These are phyloP conservation scores for Atlantisia rogersi DNA, from an alignment of 2,113 vertebrate species.

Conservation along the genomic window DNA sequence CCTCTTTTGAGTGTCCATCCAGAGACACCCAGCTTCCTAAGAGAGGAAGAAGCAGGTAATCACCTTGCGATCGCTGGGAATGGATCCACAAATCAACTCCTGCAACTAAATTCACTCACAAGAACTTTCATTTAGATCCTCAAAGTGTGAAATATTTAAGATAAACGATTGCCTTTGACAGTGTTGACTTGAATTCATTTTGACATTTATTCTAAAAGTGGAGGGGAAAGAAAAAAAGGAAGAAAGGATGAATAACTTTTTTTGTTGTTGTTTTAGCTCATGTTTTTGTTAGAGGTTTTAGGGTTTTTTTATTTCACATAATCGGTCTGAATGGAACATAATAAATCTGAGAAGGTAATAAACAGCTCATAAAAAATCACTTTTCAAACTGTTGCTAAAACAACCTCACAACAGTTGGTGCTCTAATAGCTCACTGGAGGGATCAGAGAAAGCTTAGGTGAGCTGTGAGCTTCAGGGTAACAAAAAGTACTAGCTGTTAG, in stretches of 20 bases:
- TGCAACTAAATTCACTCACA: background rate
- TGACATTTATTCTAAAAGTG: background rate
- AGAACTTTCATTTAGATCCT: background rate
- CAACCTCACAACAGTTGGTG: constrained; percentile 52
- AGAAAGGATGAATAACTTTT: background rate
- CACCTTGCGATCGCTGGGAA: background rate
- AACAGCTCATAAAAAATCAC: constrained; percentile 67
- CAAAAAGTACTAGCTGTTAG: background rate
- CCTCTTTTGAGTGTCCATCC: background rate
- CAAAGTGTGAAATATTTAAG: background rate
- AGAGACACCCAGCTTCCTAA: background rate
- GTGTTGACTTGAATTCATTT: background rate
- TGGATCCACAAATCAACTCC: background rate
- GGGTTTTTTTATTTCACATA: background rate
- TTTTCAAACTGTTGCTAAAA: constrained; percentile 60
- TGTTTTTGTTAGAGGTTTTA: background rate
- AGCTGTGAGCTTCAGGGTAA: constrained; percentile 20
- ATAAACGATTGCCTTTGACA: background rate
- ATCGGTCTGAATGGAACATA: constrained; percentile 34
- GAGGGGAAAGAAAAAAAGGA: background rate
- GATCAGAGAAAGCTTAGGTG: constrained; percentile 24
- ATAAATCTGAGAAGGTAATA: constrained; percentile 64
- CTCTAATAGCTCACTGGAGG: constrained; percentile 16
- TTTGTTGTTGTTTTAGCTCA: background rate
- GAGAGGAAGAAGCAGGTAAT: background rate